These are phyloP conservation scores for Semicossyphus pulcher DNA, from an alignment of 2,113 vertebrate genomes.

Conservation along the genomic window DNA sequence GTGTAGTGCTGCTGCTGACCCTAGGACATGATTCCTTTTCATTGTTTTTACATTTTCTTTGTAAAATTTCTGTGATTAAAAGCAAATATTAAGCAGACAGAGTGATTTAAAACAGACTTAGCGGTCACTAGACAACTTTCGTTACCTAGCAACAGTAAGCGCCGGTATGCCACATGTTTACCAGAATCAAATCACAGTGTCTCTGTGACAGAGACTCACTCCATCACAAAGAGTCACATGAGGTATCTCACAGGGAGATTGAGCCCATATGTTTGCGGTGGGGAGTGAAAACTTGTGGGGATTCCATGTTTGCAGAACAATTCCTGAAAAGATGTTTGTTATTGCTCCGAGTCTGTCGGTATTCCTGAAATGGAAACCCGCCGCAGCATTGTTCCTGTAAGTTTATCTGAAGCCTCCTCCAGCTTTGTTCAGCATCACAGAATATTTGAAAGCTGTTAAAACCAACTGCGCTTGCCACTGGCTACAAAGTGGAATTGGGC, in stretches of 20 bases:
- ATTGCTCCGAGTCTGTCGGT: background rate
- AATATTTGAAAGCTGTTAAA: slow-evolving; percentile 51
- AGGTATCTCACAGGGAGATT: slow-evolving; percentile 74
- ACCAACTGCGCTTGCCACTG: slow-evolving; percentile 41
- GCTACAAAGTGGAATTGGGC: slow-evolving; percentile 45
- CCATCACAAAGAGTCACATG: slow-evolving; percentile 63
- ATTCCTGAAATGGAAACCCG: background rate
- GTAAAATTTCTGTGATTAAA: no score
- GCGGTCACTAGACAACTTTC: no score
- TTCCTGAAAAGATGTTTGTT: slow-evolving; percentile 36
- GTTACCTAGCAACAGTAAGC: no score
- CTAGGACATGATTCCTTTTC: no score
- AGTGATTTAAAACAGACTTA: no score
- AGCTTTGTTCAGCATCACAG: slow-evolving; percentile 31
- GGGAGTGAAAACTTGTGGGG: slow-evolving; percentile 7
- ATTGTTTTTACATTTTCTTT: no score
- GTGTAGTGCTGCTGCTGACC: no score
- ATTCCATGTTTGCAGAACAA: slow-evolving; percentile 17
- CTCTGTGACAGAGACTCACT: slow-evolving; percentile 68
- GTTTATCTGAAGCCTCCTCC: background rate
- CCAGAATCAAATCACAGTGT: no score
- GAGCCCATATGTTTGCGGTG: slow-evolving; percentile 68
- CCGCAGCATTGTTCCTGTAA: slow-evolving; percentile 18
- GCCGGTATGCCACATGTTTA: no score
- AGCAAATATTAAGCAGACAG: no score